Percentiles rank a stretch among this genome's conserved stretches.
These are phyloP conservation scores for Ammodytes marinus DNA, from an alignment of 2,113 vertebrate species.

Conservation along the genomic window DNA sequence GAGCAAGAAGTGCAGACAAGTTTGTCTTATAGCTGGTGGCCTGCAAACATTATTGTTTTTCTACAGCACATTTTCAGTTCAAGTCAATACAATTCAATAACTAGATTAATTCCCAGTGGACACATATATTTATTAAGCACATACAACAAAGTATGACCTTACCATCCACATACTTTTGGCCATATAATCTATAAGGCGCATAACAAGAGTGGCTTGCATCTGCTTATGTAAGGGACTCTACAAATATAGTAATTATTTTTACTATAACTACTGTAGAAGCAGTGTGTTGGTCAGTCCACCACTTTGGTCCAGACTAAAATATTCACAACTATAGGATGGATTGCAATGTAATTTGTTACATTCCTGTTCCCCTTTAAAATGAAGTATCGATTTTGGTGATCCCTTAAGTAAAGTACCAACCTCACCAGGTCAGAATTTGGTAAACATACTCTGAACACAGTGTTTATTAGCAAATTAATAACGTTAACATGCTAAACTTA, in stretches of 20 bases:
- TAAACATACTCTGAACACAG: background rate
- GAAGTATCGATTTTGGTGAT: background rate
- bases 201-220: background rate
- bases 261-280: background rate
- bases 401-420: background rate
- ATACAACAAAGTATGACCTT: background rate
- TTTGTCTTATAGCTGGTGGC: slow-evolving; percentile 18
- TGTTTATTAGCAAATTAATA: background rate
- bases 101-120: slow-evolving; percentile 6
- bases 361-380: background rate
- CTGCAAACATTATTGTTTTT: slow-evolving; percentile 28
- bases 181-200: background rate
- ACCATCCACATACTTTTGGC: background rate
- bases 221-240: background rate
- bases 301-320: too few species aligned
- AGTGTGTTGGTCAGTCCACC: background rate
- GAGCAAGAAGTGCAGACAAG: background rate
- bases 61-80: slow-evolving; percentile 21
- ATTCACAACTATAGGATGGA: background rate
- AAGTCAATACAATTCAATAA: slow-evolving; percentile 36
- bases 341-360: background rate
- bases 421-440: background rate
- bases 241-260: background rate
- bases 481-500: background rate
- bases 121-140: slow-evolving; percentile 25